Evolutionary conservation across 2,888 invertebrate genomes (phyloP), one percentile per base, ranked within the genome.

Genomic region (Pimpla rufipes): DNA sequence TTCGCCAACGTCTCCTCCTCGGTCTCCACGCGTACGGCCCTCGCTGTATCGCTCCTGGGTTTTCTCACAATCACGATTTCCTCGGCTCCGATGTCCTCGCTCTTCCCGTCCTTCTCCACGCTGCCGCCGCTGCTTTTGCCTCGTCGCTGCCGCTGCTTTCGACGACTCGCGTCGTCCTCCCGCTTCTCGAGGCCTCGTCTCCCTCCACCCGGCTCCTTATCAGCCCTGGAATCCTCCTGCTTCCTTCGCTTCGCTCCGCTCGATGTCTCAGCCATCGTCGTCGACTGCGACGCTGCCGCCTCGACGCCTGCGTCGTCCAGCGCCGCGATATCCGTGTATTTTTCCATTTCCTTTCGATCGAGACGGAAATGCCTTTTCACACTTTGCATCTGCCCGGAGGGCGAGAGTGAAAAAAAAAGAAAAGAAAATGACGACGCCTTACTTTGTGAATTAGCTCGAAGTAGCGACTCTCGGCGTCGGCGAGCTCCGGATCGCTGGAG

Each of bases 291-390:
- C 40, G 37, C 29, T 37, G 37, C 47, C 10, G 57, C 67, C 10
- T 71, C 74, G 13, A 71, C 68, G 52, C 79, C 70, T 55, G 73
- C 42, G 16, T 75, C 79, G 13, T 73, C 80, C 55, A 79, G 52
- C n/a, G 78, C 74, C 21, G 85, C 88, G 23, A 86, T 62, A 16
- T 80, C 81, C 23, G 88, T 85, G 85, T 90, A 90, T 77, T 88
- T 89, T 79, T 88, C 88, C 80, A 83, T 88, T 80, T 90, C 91
- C 91, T 90, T n/a, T n/a, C n/a, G n/a, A n/a, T n/a, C n/a, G n/a
- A n/a, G n/a, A n/a, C 29, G 5, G 5, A 29, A 29, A 29, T 29
- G 5, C 29, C 5, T 5, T 2, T 29, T 29, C 3, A 29, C 29
- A 29, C 29, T 29, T 29, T 29, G 29, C 29, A 5, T 29, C 29